Evolutionary conservation across 1,140 invertebrate species (phyloP), one percentile per base, ranked within the genome.

Genomic region (Cyphomyrmex costatus): DNA sequence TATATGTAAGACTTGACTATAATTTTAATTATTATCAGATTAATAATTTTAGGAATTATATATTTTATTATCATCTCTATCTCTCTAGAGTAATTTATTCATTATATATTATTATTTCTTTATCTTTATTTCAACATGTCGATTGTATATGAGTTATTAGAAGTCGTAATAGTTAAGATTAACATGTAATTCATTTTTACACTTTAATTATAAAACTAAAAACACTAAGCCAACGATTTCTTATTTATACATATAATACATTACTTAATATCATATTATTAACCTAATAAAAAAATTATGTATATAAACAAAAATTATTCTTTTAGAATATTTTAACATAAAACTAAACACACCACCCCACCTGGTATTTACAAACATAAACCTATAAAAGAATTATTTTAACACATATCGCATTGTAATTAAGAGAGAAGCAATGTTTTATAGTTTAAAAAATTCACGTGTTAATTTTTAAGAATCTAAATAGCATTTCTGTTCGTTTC

Each of bases 271-370:
- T 12, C 5, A 71, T 51, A 19, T 3, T 5, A 12, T 73, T 73
- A 53, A 56, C 1, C 1, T 0, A 71, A 1, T 30, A 30, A 73
- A 51, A 33, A 56, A 56, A 56, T 53, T 27, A 68, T 30, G 8
- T 21, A 36, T 30, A 16, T 21, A 36, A 74, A 56, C 0, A 1
- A 19, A 0, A 56, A 58, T 56, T 0, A 16, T 74, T 73, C 2
- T 74, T 12, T 33, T 56, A 53, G 33, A 56, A 63, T 63, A 56
- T 74, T 74, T 74, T 14, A 53, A 74, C n/a, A 21, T 56, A 6
- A 73, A 53, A n/a, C 19, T 73, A 73, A 73, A 73, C n/a, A n/a
- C n/a, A n/a, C n/a, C n/a, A n/a, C n/a, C n/a, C n/a, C n/a, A n/a
- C n/a, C n/a, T n/a, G 49, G n/a, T 46, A 46, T 42, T 24, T 42